Evolutionary conservation across 2,888 invertebrate genomes (phyloP), one percentile per base, ranked within the genome.

Genomic region (Dolichopus griseipennis): DNA sequence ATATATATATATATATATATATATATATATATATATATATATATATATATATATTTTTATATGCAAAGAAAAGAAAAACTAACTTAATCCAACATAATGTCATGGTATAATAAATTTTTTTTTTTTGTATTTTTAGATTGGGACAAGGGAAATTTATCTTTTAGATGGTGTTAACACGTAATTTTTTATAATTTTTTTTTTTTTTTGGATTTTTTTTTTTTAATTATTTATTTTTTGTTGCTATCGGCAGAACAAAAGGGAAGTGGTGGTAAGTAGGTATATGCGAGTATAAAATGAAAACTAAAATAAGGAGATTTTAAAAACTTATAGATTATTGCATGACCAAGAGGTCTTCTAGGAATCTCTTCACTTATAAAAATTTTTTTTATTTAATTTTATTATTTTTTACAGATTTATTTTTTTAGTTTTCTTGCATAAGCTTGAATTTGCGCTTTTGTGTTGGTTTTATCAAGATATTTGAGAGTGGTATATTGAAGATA

Each of bases 101-200:
- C 52, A 52, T 52, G 52, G 52, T 52, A 52, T 52, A 52, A 52
- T 52, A 52, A 52, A 52, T 52, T 52, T n/a, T n/a, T n/a, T n/a
- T n/a, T n/a, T n/a, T n/a, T n/a, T n/a, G n/a, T n/a, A n/a, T n/a
- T n/a, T 5, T n/a, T 18, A 52, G 4, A 18, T n/a, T 18, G 52
- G 52, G 52, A 52, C 52, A 18, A 52, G 52, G n/a, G 52, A 52
- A 52, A 52, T 52, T 52, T 52, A 52, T 52, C 52, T 52, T 52
- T 52, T 52, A 12, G 18, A 52, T 52, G 52, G 52, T 52, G 52
- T 52, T 52, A 52, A 52, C 52, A 52, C 52, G 52, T 52, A 52
- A 52, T 52, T 12, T 52, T 52, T 52, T 52, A 52, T 52, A 18
- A 27, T 4, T 27, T 27, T 27, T 27, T 52, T 52, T 52, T 52